Conservation (phyloP, 2,888 invertebrate species). For the Drosophila glabriapex region DNA sequence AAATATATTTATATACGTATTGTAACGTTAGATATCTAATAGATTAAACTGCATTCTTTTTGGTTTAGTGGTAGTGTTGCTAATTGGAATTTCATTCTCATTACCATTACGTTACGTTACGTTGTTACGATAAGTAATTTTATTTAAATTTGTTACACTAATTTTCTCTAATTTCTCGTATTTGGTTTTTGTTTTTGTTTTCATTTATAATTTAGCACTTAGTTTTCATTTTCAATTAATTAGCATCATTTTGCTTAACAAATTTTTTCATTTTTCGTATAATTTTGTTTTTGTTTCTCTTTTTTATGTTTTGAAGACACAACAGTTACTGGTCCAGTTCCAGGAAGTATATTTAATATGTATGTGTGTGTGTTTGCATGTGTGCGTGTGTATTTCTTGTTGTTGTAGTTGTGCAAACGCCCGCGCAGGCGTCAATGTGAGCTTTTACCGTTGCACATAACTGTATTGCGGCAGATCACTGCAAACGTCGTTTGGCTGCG, state of each 20-base stretch:
- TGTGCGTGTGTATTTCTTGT: constrained; percentile 35
- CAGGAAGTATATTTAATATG: constrained; percentile 83
- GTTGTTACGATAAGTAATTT: constrained; percentile 13
- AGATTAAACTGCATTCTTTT: constrained; percentile 27
- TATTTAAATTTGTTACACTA: constrained; percentile 58
- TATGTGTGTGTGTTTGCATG: constrained; percentile 53
- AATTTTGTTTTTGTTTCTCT: constrained; percentile 51
- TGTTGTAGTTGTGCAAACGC: constrained; percentile 34
- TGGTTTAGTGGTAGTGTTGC: constrained; percentile 16
- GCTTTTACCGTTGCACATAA: constrained; percentile 69
- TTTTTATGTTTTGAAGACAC: constrained; percentile 84
- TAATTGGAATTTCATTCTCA: constrained; percentile 70
- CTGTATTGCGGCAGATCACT: constrained; percentile 66
- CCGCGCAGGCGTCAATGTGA: constrained; percentile 16
- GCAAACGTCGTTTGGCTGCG: constrained; percentile 65
- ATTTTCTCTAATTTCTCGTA: constrained; percentile 63
- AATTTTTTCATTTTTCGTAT: constrained; percentile 42
- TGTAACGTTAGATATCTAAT: constrained; percentile 14
- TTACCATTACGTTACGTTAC: constrained; percentile 24
- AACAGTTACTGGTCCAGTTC: constrained; percentile 86
- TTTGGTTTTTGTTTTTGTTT: constrained; percentile 17
- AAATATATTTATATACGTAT: constrained; percentile 9
- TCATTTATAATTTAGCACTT: constrained; percentile 71
- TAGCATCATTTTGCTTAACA: constrained; percentile 60
- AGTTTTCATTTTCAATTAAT: constrained; percentile 69